Base-by-base conservation (phyloP, 2,888 invertebrate species). In the Melipona bicolor region DNA sequence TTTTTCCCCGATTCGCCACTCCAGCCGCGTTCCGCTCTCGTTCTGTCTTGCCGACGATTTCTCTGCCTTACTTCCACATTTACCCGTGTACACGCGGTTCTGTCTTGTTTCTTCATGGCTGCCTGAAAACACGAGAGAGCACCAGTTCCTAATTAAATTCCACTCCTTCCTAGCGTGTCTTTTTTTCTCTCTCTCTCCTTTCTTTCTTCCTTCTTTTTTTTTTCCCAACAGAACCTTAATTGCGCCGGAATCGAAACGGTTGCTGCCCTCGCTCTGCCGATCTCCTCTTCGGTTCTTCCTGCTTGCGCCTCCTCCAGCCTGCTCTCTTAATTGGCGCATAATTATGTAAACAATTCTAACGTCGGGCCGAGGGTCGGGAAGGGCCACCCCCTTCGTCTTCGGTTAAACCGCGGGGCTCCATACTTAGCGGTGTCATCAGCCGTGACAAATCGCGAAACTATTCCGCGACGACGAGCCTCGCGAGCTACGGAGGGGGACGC, bases 131-230 rank as follows among this genome's bases (percentile, higher is more conserved):
- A 92, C 89, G 89, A 93, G 93, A 93, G 93, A 91, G 91, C 88
- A 90, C 89, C 87, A 91, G 85, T 85, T 93, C 92, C 93, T 94
- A 94, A 94, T 94, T 94, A 94, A 94, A 94, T 94, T 93, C 93
- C 91, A 91, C 93, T 93, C 91, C 93, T 93, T 93, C 91, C 92
- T 92, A 91, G 89, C 89, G 91, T 91, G 90, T 73, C 77, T 87
- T 87, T 82, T 61, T 62, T 56, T 77, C 52, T n/a, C 32, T 52
- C 32, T 52, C 43, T 43, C 9, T 36, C 36, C 3, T 32, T 32
- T 32, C 32, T 32, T 32, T 4, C 32, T 32, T 32, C 32, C 27
- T 27, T 27, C 27, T 56, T 59, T 54, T 62, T 75, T 77, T 86
- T 84, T 80, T 92, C 92, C 93, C 93, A 93, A 94, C 92, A 93